Base-by-base conservation (phyloP, 2,113 vertebrate genomes). In the Octodon degus region DNA sequence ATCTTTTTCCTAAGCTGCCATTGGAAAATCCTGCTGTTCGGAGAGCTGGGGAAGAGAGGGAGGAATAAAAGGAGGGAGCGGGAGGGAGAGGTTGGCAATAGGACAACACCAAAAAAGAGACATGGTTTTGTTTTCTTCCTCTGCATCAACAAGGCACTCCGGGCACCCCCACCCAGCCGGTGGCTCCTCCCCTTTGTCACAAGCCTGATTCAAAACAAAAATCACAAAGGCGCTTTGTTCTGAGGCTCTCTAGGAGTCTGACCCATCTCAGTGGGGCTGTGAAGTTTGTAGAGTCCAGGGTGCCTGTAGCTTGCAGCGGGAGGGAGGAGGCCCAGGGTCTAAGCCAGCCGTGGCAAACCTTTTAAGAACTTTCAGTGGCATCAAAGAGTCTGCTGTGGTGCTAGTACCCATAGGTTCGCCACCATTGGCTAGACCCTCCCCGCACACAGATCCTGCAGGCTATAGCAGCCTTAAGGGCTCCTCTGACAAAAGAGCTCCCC, bases 21-120 rank as follows among this genome's bases (percentile, higher is more conserved):
- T 99, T 99, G n/a, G 99, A 99, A 94, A 99, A 99, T 92, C 99
- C 99, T 0, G 99, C 99, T 1, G 98, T 98, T 50, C 99, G 98
- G 1, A 99, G 98, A 1, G 99, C 99, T 99, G 98, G 2, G 74
- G 68, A 90, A 40, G 86, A 89, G 90, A n/a, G 86, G 96, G 67
- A 97, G 92, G 92, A 79, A 13, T 0, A 50, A 19, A 53, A 16
- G 22, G 62, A 63, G 62, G 62, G 24, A 63, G 76, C 4, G 30
- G 47, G 24, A 95, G 85, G 97, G 53, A 7, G 43, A 82, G 7
- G 17, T 93, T 65, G 53, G 95, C 83, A 50, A 76, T 1, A 60
- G 24, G 50, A 70, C 67, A 60, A 14, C 20, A 77, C 53, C 50
- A 40, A 47, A 25, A 70, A 72, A 89, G 50, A 90, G 50, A 92